Base-by-base conservation (phyloP, 2,113 vertebrate species). In the Pimephales promelas region DNA sequence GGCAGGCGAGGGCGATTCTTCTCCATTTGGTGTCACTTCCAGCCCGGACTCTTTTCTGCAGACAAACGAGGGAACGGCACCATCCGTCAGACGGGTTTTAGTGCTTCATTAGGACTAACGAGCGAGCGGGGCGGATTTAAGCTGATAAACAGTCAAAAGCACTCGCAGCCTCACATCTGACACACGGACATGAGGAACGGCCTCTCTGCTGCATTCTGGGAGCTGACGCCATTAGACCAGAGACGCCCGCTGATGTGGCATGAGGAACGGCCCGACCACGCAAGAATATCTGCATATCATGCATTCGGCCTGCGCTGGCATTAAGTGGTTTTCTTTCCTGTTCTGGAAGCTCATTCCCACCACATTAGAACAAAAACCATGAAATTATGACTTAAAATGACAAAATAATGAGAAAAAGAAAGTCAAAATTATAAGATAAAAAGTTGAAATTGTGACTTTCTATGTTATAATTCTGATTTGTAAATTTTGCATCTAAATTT, bases 111-210 rank as follows among this genome's bases (percentile, higher is more conserved):
- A 93, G 93, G 94, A 95, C 95, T 94, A 95, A 96, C 95, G 95
- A 94, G 91, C 83, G 92, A 91, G 91, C 86, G 94, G 93, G 94
- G 92, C 93, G 90, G 93, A 96, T 87, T 91, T 91, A 92, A 95
- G 91, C 94, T 94, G 95, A 96, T 90, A 95, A 94, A 95, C 88
- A 89, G 95, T 95, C 92, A 92, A 95, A 95, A 94, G 89, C 95
- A 95, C 93, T 95, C 94, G 92, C 94, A 94, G 92, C 94, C 94
- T 84, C 94, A 88, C 95, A 95, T 95, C 94, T 89, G 95, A 95
- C 94, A 94, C 94, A 92, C 93, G 93, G 94, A 92, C 94, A 93
- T 93, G 95, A 95, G 95, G 94, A 93, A 92, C 90, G n/a, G 54
- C 56, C 56, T 59, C 56, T 57, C 22, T n/a, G 64, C 18, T 68